A percentile compares a stretch with the other conserved stretches of the same genome.
These are phyloP conservation scores for Rhea pennata DNA, from an alignment of 2,113 vertebrate species.

Conservation along the genomic window DNA sequence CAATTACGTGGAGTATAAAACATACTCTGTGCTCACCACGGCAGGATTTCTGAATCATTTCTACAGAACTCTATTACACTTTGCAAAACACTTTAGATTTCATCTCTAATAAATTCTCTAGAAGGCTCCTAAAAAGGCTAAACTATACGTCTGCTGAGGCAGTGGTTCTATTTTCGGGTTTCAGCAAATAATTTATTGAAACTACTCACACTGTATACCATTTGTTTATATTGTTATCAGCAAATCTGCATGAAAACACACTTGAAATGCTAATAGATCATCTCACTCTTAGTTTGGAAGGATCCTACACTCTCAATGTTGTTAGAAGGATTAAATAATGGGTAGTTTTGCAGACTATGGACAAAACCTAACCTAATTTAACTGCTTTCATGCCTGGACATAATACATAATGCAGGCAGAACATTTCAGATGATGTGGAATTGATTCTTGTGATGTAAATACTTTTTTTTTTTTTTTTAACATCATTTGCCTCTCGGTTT, in stretches of 20 bases:
- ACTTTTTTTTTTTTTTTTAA: background rate
- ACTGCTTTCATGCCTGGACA: background rate
- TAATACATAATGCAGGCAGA: conserved; percentile 7
- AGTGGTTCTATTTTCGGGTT: background rate
- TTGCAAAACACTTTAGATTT: background rate
- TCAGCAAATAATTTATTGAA: background rate
- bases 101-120: background rate
- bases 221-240: conserved; percentile 24
- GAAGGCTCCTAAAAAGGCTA: background rate
- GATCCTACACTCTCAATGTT: conserved; percentile 4
- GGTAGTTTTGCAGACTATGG: conserved; percentile 18
- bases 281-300: background rate
- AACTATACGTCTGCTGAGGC: background rate
- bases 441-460: conserved; percentile 16
- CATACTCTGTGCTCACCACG: background rate
- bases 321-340: conserved; percentile 27
- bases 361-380: conserved; percentile 34
- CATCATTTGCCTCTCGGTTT: background rate
- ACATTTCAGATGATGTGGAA: background rate
- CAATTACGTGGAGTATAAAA: background rate
- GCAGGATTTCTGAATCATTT: background rate
- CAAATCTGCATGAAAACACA: background rate
- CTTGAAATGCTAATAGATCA: conserved; percentile 36
- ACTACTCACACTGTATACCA: background rate
- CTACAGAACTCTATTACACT: background rate